A percentile compares a stretch with the other conserved stretches of the same genome.
Conservation (phyloP, 1,140 invertebrate species). For the Neuroterus valhalla region DNA sequence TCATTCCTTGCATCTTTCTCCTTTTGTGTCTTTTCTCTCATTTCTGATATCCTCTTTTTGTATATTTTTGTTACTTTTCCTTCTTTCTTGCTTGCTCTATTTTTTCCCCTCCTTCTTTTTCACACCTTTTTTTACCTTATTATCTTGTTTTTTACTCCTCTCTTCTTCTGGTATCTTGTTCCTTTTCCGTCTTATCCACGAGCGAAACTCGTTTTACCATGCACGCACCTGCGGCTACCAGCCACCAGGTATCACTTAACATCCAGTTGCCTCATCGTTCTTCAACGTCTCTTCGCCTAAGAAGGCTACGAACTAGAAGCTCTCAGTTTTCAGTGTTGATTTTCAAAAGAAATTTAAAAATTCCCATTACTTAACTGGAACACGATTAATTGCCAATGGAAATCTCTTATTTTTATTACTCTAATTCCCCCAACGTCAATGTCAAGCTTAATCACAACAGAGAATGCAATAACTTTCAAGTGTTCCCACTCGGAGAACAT, state of each 20-base stretch:
- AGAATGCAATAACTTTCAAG: background rate
- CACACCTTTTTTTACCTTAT: background rate
- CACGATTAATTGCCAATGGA: background rate
- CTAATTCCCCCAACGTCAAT: background rate
- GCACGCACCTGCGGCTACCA: constrained; percentile 39
- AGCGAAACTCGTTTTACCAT: constrained; percentile 47
- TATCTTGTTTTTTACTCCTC: constrained; percentile 5
- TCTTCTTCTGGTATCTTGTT: background rate
- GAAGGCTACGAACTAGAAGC: background rate
- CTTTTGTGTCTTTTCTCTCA: background rate
- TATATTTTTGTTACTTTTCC: background rate
- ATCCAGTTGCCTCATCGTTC: constrained; percentile 38
- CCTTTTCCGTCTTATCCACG: constrained; percentile 17
- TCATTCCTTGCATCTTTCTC: background rate
- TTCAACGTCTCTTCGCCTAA: background rate
- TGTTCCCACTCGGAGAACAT: too few relatives aligned
- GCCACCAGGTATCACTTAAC: constrained; percentile 51
- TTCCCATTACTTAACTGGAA: constrained; percentile 4
- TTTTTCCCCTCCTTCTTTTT: background rate
- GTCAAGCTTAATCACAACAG: background rate
- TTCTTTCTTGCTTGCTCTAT: background rate
- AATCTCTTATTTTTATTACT: background rate
- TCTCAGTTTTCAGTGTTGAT: constrained; percentile 1
- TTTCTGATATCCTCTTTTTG: background rate
- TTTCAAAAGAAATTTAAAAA: constrained; percentile 8